Evolutionary conservation across 1,140 invertebrate genomes (phyloP).

Genomic region (Augochlora pura): DNA sequence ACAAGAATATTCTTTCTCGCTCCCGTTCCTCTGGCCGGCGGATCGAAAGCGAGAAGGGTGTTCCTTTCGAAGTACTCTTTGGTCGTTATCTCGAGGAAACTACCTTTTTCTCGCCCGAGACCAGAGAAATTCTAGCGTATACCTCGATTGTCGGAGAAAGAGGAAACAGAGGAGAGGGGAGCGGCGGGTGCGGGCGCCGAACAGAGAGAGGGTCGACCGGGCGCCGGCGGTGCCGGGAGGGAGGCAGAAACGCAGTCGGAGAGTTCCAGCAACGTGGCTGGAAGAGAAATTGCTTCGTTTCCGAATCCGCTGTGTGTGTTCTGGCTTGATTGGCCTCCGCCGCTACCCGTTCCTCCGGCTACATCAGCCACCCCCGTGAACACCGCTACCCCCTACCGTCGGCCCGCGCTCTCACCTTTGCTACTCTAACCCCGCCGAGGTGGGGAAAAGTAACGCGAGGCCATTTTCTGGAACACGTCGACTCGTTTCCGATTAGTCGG

Average conservation of each 20-base stretch:
- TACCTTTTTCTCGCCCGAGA: conserved; percentile 59
- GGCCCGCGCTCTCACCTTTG: conserved; percentile 17
- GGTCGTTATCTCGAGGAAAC: conserved; percentile 63
- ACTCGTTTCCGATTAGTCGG: conserved; percentile 54
- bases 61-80: conserved; percentile 50
- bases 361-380: conserved; percentile 34
- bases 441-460: conserved; percentile 32
- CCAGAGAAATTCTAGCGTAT: conserved; percentile 56
- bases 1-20: conserved; percentile 2
- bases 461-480: conserved; percentile 48
- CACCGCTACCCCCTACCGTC: conserved; percentile 9
- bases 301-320: conserved; percentile 69
- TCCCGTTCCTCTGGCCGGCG: not conserved
- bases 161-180: conserved; percentile 15
- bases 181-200: conserved; percentile 10
- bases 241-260: conserved; percentile 47
- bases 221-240: conserved; percentile 2
- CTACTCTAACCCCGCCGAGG: conserved; percentile 13
- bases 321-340: conserved; percentile 67
- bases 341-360: conserved; percentile 34
- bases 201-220: conserved; percentile 5
- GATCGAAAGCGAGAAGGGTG: conserved; percentile 43
- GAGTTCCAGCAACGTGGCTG: conserved; percentile 66
- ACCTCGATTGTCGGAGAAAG: conserved; percentile 49
- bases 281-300: conserved; percentile 74